Percentiles rank a stretch among this genome's conserved stretches.
Conservation (phyloP, 2,888 invertebrate species). For the Notodonta dromedarius region DNA sequence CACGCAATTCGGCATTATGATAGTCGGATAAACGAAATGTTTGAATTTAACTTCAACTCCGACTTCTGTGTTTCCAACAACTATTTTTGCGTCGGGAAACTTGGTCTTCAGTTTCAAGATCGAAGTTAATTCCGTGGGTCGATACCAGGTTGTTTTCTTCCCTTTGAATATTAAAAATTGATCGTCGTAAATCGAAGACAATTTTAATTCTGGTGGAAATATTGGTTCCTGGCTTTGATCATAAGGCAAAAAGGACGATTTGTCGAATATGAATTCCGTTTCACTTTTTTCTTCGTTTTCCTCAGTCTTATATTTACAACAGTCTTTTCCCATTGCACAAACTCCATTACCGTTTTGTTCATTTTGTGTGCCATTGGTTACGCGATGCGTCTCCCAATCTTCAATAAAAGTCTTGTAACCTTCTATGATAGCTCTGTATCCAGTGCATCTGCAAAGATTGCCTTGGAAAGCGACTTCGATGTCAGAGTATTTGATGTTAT, state of each 20-base stretch:
- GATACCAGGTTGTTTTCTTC: slow-evolving; percentile 86
- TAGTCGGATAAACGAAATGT: slow-evolving; percentile 88
- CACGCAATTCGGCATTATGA: slow-evolving; percentile 94
- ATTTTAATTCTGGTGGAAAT: slow-evolving; percentile 91
- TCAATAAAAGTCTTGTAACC: slow-evolving; percentile 91
- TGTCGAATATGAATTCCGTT: slow-evolving; percentile 83
- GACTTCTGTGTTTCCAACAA: slow-evolving; percentile 93
- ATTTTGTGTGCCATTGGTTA: slow-evolving; percentile 48
- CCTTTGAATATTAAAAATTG: slow-evolving; percentile 79
- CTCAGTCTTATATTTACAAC: slow-evolving; percentile 82
- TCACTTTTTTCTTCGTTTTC: slow-evolving; percentile 65
- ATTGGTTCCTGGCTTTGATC: slow-evolving; percentile 92
- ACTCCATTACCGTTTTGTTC: slow-evolving; percentile 42
- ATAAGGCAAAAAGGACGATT: slow-evolving; percentile 86
- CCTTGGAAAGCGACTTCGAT: slow-evolving; percentile 91
- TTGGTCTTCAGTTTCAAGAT: slow-evolving; percentile 87
- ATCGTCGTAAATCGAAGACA: slow-evolving; percentile 84
- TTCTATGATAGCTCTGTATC: slow-evolving; percentile 93
- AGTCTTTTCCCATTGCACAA: slow-evolving; percentile 86
- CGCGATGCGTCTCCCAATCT: slow-evolving; percentile 85
- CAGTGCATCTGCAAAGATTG: slow-evolving; percentile 92
- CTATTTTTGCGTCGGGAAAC: slow-evolving; percentile 88
- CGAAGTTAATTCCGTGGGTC: slow-evolving; percentile 85
- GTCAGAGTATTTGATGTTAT: slow-evolving; percentile 80
- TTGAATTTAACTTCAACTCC: slow-evolving; percentile 94